These are phyloP conservation scores for Suillia variegata DNA, from an alignment of 2,888 invertebrate species.

Conservation along the genomic window DNA sequence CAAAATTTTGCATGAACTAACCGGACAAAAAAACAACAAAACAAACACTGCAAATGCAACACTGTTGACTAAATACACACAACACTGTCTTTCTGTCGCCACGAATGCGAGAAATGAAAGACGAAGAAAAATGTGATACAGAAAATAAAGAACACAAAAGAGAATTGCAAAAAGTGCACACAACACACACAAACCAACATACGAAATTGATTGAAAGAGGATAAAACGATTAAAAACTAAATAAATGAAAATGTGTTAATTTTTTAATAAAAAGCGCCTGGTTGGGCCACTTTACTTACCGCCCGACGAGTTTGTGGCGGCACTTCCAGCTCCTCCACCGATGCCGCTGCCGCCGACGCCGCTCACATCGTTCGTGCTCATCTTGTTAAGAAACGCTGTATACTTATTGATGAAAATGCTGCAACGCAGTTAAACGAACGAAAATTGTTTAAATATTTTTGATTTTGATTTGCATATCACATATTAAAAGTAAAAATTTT, in stretches of 20 bases:
- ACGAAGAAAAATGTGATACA: slow-evolving; percentile 35
- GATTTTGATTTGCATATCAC: no score
- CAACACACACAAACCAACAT: slow-evolving; percentile 5
- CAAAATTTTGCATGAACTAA: background rate
- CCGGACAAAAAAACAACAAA: slow-evolving; percentile 3
- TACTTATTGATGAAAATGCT: slow-evolving; percentile 44
- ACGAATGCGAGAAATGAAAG: slow-evolving; percentile 38
- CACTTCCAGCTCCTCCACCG: slow-evolving; percentile 38
- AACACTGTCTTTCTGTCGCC: slow-evolving; percentile 36
- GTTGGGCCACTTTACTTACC: background rate
- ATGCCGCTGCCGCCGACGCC: slow-evolving; percentile 34
- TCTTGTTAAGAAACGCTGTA: slow-evolving; percentile 44
- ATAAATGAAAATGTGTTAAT: slow-evolving; percentile 11
- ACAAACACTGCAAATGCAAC: background rate
- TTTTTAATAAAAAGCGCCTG: slow-evolving; percentile 4
- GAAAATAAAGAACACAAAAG: slow-evolving; percentile 30
- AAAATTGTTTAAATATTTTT: background rate
- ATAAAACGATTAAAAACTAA: background rate
- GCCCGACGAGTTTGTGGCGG: slow-evolving; percentile 22
- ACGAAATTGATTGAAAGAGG: slow-evolving; percentile 20
- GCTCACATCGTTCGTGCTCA: slow-evolving; percentile 47
- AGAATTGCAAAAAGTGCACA: slow-evolving; percentile 25
- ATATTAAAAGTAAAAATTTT: no score
- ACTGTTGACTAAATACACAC: no score
- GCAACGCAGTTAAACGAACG: slow-evolving; percentile 18